Evolutionary conservation across 2,113 vertebrate species (phyloP).

Genomic region (Jaculus jaculus): DNA sequence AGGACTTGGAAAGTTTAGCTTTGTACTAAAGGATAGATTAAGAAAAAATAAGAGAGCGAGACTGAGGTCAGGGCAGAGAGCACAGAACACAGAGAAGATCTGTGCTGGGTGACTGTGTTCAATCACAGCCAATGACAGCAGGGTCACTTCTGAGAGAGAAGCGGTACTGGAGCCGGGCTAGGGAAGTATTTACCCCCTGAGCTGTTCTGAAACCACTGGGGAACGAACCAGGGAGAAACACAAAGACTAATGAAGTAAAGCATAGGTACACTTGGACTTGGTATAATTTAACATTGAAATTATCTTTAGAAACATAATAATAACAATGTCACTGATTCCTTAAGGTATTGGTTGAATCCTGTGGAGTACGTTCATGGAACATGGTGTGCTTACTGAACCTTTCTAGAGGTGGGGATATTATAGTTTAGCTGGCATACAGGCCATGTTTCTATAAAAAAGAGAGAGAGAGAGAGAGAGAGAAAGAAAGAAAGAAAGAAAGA

Average conservation of each 20-base stretch:
- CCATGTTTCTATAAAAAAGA: too few relatives aligned
- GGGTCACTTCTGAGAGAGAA: neutral
- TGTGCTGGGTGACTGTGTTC: fast-evolving
- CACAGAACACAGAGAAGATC: neutral
- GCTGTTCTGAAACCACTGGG: neutral
- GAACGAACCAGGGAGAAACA: neutral
- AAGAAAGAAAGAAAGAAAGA: too few relatives aligned
- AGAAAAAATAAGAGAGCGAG: neutral
- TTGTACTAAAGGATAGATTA: neutral
- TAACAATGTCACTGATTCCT: neutral
- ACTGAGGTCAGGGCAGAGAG: neutral
- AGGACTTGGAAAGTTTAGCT: neutral
- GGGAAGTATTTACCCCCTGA: neutral
- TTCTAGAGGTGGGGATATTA: neutral
- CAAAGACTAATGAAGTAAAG: too few relatives aligned
- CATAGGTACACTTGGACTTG: neutral
- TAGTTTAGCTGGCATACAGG: too few relatives aligned
- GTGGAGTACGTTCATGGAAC: neutral
- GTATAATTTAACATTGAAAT: neutral
- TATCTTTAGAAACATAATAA: neutral
- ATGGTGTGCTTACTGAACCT: neutral
- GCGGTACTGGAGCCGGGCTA: neutral
- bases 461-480: too few relatives aligned
- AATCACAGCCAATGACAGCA: neutral
- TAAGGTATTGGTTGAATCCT: neutral